A percentile compares a stretch with the other conserved stretches of the same genome.
These are phyloP conservation scores for Chelonoidis abingdonii DNA, from an alignment of 2,113 vertebrate species.

Conservation along the genomic window DNA sequence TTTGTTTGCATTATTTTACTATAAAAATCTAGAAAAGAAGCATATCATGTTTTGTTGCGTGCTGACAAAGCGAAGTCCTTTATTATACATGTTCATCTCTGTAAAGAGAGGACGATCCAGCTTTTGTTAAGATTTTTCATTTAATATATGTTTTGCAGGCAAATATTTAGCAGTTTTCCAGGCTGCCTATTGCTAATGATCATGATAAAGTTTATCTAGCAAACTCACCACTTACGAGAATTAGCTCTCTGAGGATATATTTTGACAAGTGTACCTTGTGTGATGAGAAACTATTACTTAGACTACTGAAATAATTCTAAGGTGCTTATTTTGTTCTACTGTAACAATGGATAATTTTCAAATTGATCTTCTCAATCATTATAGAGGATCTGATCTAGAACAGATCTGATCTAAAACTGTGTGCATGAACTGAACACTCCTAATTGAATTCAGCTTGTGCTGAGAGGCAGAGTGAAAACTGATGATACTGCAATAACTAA, in stretches of 20 bases:
- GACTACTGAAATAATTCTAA: neutral
- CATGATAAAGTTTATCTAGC: slow-evolving; percentile 18
- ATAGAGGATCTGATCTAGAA: neutral
- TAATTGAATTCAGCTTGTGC: neutral
- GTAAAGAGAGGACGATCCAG: neutral
- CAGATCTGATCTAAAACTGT: neutral
- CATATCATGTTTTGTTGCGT: neutral
- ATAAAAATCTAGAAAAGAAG: neutral
- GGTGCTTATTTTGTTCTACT: neutral
- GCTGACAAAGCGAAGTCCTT: rapidly evolving
- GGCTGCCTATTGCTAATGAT: neutral
- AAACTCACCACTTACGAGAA: neutral
- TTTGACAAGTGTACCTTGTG: neutral
- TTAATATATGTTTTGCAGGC: neutral
- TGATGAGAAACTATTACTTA: neutral
- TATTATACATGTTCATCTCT: neutral
- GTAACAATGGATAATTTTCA: neutral
- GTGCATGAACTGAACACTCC: neutral
- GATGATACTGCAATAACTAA: neutral
- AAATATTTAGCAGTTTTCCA: slow-evolving; percentile 33
- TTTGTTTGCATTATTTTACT: neutral
- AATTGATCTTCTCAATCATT: neutral
- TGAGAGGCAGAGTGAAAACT: neutral
- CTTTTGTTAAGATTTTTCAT: neutral
- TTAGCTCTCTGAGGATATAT: neutral